phyloP scores from a whole-genome alignment of 2,888 invertebrate genomes.

The Salticus scenicus region DNA sequence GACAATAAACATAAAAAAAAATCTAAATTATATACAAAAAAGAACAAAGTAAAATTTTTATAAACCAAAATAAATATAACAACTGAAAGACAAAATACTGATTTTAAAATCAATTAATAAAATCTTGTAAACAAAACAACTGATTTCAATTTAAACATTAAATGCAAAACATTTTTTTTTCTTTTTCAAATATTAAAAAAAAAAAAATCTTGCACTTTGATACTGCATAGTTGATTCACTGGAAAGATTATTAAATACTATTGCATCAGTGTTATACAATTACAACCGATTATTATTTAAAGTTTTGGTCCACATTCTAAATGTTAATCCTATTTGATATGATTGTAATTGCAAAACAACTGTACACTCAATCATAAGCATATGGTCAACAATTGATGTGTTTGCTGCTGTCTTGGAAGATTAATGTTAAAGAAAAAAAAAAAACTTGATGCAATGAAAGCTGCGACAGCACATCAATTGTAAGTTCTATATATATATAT shows the following conservation, averaged over 20 bases:
- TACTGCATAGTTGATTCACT: not conserved
- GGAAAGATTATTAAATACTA: not conserved
- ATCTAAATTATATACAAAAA: conserved; percentile 45
- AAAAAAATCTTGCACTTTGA: not conserved
- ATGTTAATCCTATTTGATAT: no score
- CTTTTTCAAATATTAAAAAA: not conserved
- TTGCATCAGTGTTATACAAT: no score
- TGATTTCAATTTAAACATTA: not conserved
- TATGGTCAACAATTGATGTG: no score
- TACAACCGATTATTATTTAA: no score
- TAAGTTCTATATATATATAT: no score
- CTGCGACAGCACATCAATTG: no score
- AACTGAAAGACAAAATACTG: conserved; percentile 63
- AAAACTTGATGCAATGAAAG: no score
- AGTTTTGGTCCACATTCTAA: no score
- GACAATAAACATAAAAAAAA: conserved; percentile 31
- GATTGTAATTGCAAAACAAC: no score
- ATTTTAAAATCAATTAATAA: conserved; percentile 46
- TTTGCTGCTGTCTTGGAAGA: no score
- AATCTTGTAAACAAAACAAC: conserved; percentile 56
- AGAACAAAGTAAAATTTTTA: conserved; percentile 50
- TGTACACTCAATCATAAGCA: no score
- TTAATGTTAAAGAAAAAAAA: no score
- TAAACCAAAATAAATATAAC: conserved; percentile 57
- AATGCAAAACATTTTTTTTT: not conserved